Percentiles rank a stretch among this genome's conserved stretches.
Conservation (phyloP, 1,140 invertebrate genomes). For the Drosophila erecta region DNA sequence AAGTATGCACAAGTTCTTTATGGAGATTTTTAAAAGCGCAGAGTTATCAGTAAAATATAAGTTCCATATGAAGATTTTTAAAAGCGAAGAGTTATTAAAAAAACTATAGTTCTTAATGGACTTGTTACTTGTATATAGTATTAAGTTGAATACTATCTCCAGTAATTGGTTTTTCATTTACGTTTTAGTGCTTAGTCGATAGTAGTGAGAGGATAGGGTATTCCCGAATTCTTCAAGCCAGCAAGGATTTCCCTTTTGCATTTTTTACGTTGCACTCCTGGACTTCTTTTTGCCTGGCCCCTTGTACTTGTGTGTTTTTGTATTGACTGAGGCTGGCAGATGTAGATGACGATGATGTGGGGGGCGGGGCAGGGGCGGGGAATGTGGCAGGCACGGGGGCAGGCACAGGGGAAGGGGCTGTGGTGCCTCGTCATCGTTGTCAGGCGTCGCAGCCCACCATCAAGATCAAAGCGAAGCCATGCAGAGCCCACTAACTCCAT, state of each 20-base stretch:
- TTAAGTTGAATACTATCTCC: too few species aligned
- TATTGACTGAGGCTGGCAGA: slow-evolving; percentile 53
- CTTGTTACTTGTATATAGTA: too few species aligned
- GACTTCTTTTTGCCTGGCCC: slow-evolving; percentile 44
- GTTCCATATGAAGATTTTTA: too few species aligned
- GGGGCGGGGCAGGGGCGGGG: not conserved
- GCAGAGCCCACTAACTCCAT: slow-evolving; percentile 76
- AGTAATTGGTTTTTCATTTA: too few species aligned
- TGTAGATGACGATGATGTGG: slow-evolving; percentile 14
- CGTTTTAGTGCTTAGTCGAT: not conserved
- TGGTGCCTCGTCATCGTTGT: slow-evolving; percentile 78
- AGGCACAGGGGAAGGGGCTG: slow-evolving; percentile 2
- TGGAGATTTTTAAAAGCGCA: too few species aligned
- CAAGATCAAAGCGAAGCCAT: slow-evolving; percentile 77
- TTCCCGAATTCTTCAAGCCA: not conserved
- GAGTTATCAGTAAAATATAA: too few species aligned
- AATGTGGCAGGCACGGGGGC: slow-evolving; percentile 1
- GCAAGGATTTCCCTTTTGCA: slow-evolving; percentile 35
- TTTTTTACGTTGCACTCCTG: slow-evolving; percentile 34
- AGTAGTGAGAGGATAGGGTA: slow-evolving; percentile 1
- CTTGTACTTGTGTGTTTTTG: slow-evolving; percentile 54
- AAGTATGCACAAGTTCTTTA: not conserved
- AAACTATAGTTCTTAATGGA: too few species aligned
- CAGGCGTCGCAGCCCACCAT: slow-evolving; percentile 75
- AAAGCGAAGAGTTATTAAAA: too few species aligned